phyloP scores from a whole-genome alignment of 2,113 vertebrate species.

The Calidris pugnax region DNA sequence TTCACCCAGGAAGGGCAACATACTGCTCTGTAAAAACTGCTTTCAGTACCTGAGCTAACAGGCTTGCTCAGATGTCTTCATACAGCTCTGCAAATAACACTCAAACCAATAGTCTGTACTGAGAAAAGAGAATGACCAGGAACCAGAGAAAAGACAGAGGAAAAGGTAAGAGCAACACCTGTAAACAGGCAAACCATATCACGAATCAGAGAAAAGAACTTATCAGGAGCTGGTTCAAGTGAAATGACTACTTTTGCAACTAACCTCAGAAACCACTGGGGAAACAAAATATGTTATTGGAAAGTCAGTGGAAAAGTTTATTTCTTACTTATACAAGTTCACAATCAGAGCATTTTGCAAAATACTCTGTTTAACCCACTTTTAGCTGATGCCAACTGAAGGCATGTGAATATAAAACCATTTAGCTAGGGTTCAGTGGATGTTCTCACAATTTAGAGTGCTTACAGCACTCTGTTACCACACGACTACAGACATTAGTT shows the following conservation, averaged over 20 bases:
- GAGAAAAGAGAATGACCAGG: too few relatives aligned
- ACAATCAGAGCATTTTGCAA: neutral
- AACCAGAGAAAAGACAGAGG: too few relatives aligned
- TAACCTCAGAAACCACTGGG: neutral
- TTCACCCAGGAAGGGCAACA: neutral
- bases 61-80: neutral
- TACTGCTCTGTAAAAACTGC: neutral
- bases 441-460: neutral
- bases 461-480: neutral
- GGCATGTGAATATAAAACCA: neutral
- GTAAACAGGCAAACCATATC: neutral
- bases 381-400: neutral
- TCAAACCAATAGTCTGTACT: neutral
- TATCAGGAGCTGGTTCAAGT: neutral
- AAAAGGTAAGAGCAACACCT: too few relatives aligned
- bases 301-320: neutral
- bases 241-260: neutral
- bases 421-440: neutral
- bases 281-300: neutral
- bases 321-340: neutral
- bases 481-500: neutral
- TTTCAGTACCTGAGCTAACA: neutral
- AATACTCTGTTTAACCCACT: neutral
- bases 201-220: neutral
- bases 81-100: neutral